Evolutionary conservation across 2,797 vertebrate species (phyloP).

Genomic region (Ataeniobius toweri): DNA sequence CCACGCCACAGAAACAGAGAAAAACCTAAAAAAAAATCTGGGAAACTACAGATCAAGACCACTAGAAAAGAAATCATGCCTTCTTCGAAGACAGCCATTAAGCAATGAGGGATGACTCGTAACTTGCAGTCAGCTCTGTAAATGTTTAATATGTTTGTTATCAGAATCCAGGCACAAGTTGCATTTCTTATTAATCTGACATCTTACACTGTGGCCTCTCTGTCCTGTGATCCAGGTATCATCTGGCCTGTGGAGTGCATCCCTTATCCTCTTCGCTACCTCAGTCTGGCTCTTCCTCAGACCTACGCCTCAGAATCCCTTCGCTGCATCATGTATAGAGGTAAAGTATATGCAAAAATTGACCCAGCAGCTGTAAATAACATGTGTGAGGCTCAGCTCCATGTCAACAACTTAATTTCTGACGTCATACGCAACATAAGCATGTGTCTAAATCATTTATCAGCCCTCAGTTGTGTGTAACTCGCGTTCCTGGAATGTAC

Average conservation of each 20-base stretch:
- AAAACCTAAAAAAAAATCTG: too few species aligned
- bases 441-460: constrained; percentile 66
- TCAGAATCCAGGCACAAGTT: neutral
- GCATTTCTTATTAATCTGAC: constrained; percentile 11
- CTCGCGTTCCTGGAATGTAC: constrained; percentile 35
- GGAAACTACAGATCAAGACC: too few species aligned
- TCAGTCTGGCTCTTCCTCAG: constrained; percentile 82
- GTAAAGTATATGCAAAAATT: constrained; percentile 53
- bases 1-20: neutral
- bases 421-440: neutral
- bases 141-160: neutral
- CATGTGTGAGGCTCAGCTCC: neutral
- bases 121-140: neutral
- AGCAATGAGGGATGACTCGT: neutral
- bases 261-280: constrained; percentile 81
- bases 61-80: neutral
- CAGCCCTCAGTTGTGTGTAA: constrained; percentile 36
- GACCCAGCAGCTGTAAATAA: neutral
- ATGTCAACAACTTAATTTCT: constrained; percentile 10
- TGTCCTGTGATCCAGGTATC: constrained; percentile 69
- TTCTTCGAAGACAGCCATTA: neutral
- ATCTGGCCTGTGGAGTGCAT: constrained; percentile 87
- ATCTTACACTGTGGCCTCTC: constrained; percentile 27
- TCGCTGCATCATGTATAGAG: constrained; percentile 84
- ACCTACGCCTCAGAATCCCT: constrained; percentile 83